These are phyloP conservation scores for Magallana nippona DNA, from an alignment of 2,888 invertebrate species.

Conservation along the genomic window DNA sequence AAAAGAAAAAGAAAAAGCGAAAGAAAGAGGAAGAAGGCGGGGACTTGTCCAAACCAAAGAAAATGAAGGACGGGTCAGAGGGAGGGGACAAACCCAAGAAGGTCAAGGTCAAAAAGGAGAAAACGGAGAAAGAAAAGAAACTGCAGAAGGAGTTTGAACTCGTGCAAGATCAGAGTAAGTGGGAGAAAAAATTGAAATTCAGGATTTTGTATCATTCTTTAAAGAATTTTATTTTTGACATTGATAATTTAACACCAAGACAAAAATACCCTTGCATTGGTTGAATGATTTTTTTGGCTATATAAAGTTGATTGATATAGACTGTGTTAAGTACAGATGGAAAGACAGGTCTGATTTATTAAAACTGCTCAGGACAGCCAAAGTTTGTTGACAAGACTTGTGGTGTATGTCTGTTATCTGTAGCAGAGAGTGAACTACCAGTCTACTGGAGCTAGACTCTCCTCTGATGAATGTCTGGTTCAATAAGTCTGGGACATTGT, in stretches of 20 bases:
- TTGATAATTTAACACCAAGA: no score
- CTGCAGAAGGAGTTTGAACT: slow-evolving; percentile 43
- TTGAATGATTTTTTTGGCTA: no score
- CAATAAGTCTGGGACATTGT: background rate
- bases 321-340: background rate
- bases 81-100: slow-evolving; percentile 56
- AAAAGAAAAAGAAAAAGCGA: slow-evolving; percentile 66
- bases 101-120: slow-evolving; percentile 62
- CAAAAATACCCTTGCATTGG: no score
- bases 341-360: background rate
- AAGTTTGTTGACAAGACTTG: background rate
- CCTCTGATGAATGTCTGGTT: background rate
- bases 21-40: slow-evolving; percentile 57
- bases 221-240: no score
- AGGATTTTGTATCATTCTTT: no score
- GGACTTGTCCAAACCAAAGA: slow-evolving; percentile 55
- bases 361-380: slow-evolving; percentile 4
- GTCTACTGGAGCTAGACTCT: slow-evolving; percentile 15
- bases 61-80: slow-evolving; percentile 56
- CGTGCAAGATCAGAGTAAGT: slow-evolving; percentile 42
- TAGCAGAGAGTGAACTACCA: slow-evolving; percentile 3
- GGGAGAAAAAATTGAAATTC: no score
- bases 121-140: slow-evolving; percentile 48
- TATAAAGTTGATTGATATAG: background rate
- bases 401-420: background rate